These are phyloP conservation scores for Zootoca vivipara DNA, from an alignment of 2,113 vertebrate genomes.

Conservation along the genomic window DNA sequence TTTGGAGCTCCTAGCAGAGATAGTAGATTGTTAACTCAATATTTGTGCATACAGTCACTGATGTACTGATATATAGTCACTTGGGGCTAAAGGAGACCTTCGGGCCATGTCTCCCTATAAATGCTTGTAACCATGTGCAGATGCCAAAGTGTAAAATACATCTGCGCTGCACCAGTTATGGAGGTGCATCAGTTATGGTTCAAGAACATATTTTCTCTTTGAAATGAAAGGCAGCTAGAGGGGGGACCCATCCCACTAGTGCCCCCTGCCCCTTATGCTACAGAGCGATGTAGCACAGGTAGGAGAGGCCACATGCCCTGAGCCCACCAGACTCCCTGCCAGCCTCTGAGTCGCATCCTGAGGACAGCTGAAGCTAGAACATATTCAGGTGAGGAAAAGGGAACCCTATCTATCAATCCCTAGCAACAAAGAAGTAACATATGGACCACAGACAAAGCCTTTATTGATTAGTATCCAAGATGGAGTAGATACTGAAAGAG, in stretches of 20 bases:
- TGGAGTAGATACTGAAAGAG: too few species aligned
- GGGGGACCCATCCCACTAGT: background rate
- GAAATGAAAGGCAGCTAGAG: background rate
- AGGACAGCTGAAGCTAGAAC: background rate
- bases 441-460: background rate
- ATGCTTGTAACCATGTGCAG: background rate
- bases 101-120: background rate
- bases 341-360: background rate
- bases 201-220: background rate
- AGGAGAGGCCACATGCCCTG: background rate
- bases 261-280: background rate
- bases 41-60: slow-evolving; percentile 1
- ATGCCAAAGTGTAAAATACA: background rate
- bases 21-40: background rate
- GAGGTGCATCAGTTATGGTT: background rate
- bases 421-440: background rate
- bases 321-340: background rate
- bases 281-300: background rate
- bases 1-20: slow-evolving; percentile 35
- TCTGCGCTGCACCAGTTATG: background rate
- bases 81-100: background rate
- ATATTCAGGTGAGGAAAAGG: background rate
- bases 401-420: background rate
- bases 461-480: background rate
- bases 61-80: background rate